Base-by-base conservation (phyloP, 2,888 invertebrate species). In the Lepidochrysops patricia region DNA sequence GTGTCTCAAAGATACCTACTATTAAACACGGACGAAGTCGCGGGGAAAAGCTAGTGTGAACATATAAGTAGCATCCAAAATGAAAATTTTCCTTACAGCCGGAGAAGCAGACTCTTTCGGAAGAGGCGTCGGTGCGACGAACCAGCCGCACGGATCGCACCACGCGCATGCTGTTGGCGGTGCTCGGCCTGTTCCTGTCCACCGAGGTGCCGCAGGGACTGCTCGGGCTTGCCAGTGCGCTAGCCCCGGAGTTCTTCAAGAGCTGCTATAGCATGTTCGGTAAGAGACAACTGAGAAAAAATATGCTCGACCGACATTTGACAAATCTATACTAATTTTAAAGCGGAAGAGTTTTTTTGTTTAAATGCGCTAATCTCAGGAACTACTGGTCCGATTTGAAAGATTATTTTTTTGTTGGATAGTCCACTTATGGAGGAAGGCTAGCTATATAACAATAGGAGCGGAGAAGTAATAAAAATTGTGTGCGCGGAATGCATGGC, bases 161-260 rank as follows among this genome's bases (percentile, higher is more conserved):
- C 0, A 97, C 97, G 0, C 92, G 94, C 65, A 97, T 97, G 97
- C 86, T 97, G 61, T 85, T 97, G 23, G 97, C 97, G 0, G 95
- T 97, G 9, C 90, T 97, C 26, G 90, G 97, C 6, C 90, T 97
- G 12, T 97, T 97, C 76, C 91, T 97, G 6, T 92, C 97, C 62
- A 97, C 97, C 0, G 97, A 97, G 76, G 94, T 97, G 67, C 97
- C 97, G 0, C 97, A 97, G 74, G 97, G 95, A 0, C 92, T 95
- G n/a, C 84, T 95, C 64, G 97, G 95, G 0, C 90, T 97, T 25
- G 90, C 97, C 61, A 95, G 94, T 68, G 95, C 94, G 1, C 86
- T 96, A 26, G 95, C 95, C 2, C 92, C 93, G 29, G 88, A 91
- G 57, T 97, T 98, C 81, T 94, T 94, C 74, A 90, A 91, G 67